These are phyloP conservation scores for Tenthredo mesomela DNA, from an alignment of 2,888 invertebrate genomes.

Conservation along the genomic window DNA sequence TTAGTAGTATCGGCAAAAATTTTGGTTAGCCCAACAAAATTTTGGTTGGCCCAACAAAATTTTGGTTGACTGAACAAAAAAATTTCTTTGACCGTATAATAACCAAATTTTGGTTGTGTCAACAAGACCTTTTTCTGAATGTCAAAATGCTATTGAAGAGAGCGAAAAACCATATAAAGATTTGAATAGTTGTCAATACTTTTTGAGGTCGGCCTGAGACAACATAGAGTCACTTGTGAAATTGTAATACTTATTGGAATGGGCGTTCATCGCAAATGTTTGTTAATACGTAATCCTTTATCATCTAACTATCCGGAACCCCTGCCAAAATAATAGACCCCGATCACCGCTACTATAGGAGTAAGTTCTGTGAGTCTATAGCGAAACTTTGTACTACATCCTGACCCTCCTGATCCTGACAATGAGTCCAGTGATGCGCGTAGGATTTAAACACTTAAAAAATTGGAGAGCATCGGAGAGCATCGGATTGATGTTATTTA, in stretches of 20 bases:
- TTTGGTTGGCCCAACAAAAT: no score
- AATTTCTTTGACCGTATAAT: no score
- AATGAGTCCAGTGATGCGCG: not conserved
- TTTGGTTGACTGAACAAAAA: no score
- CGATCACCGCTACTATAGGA: not conserved
- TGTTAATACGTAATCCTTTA: conserved; percentile 2
- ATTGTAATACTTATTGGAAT: not conserved
- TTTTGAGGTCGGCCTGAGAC: not conserved
- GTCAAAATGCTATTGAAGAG: not conserved
- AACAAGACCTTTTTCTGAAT: no score
- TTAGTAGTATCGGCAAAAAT: no score
- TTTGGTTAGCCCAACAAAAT: no score
- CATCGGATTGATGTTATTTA: not conserved
- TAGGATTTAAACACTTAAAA: not conserved
- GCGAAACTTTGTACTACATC: not conserved
- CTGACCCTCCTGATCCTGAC: not conserved
- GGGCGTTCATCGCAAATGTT: not conserved
- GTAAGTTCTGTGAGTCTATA: not conserved
- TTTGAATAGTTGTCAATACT: not conserved
- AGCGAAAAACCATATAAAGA: not conserved
- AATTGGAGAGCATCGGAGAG: not conserved
- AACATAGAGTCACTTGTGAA: not conserved
- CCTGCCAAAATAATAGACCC: not conserved
- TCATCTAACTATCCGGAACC: not conserved
- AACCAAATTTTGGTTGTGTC: no score